Percentiles rank a stretch among this genome's conserved stretches.
These are phyloP conservation scores for Penaeus indicus DNA, from an alignment of 1,140 invertebrate species.

Conservation along the genomic window DNA sequence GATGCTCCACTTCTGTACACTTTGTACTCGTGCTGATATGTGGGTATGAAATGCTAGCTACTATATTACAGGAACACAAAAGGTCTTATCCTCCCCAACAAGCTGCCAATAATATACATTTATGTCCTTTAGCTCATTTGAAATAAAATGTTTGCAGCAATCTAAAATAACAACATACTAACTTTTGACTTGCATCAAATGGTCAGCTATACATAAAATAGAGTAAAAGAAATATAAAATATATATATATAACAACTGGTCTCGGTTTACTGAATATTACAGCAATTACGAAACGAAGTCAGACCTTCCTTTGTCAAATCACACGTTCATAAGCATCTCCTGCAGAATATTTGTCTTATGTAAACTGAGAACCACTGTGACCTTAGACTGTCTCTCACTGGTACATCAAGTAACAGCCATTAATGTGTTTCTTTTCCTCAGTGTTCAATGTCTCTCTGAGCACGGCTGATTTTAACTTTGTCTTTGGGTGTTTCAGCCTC, in stretches of 20 bases:
- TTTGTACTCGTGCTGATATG: slow-evolving; percentile 56
- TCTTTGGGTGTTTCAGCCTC: slow-evolving; percentile 89
- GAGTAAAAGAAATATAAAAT: too few species aligned
- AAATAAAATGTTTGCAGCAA: too few species aligned
- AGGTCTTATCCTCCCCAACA: slow-evolving; percentile 27
- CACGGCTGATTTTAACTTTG: slow-evolving; percentile 93
- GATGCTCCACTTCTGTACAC: slow-evolving; percentile 40
- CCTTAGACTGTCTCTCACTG: neutral
- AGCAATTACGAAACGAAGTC: too few species aligned
- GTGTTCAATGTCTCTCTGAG: slow-evolving; percentile 88
- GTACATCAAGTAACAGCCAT: slow-evolving; percentile 8
- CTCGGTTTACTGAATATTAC: too few species aligned
- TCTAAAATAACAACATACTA: too few species aligned
- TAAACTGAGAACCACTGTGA: too few species aligned
- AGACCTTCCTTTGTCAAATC: too few species aligned
- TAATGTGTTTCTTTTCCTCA: slow-evolving; percentile 26
- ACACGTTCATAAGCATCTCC: too few species aligned
- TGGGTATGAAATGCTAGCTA: slow-evolving; percentile 41
- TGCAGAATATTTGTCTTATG: too few species aligned
- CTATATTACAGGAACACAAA: slow-evolving; percentile 40
- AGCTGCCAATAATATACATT: slow-evolving; percentile 29
- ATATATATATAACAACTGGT: too few species aligned
- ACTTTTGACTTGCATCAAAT: slow-evolving; percentile 18
- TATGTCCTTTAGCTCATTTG: too few species aligned
- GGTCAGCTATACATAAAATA: too few species aligned